phyloP scores from a whole-genome alignment of 1,140 invertebrate genomes.

The Ips nitidus region DNA sequence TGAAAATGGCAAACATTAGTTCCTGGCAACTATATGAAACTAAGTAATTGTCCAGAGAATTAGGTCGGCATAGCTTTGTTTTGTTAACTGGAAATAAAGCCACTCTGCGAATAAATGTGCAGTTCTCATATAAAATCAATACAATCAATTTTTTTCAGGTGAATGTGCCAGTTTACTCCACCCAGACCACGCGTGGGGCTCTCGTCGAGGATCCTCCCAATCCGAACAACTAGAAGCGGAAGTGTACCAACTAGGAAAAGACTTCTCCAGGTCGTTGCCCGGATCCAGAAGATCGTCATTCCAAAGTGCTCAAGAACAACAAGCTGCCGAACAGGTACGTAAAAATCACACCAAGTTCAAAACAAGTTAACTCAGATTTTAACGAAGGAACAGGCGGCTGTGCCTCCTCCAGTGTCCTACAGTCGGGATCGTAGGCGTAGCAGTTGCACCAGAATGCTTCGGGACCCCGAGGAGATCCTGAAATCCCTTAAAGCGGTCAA shows the following conservation, averaged over 20 bases:
- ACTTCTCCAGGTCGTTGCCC: constrained; percentile 81
- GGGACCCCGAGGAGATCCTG: constrained; percentile 80
- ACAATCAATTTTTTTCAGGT: constrained; percentile 45
- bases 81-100: too few relatives aligned
- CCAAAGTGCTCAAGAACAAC: constrained; percentile 63
- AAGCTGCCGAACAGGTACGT: constrained; percentile 47
- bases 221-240: constrained; percentile 83
- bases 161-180: constrained; percentile 73
- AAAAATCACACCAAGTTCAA: neutral
- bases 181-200: constrained; percentile 82
- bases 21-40: too few relatives aligned
- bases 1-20: neutral
- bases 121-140: too few relatives aligned
- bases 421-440: constrained; percentile 72
- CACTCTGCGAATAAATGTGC: too few relatives aligned
- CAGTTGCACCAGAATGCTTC: constrained; percentile 67
- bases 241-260: constrained; percentile 79
- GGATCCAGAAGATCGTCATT: constrained; percentile 82
- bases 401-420: constrained; percentile 59
- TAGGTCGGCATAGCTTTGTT: too few relatives aligned
- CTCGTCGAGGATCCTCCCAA: constrained; percentile 78
- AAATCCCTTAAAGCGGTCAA: constrained; percentile 76
- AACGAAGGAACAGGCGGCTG: constrained; percentile 34
- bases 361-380: neutral
- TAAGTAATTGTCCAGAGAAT: too few relatives aligned